phyloP scores from a whole-genome alignment of 2,888 invertebrate species.

The Orchesella flavescens region DNA sequence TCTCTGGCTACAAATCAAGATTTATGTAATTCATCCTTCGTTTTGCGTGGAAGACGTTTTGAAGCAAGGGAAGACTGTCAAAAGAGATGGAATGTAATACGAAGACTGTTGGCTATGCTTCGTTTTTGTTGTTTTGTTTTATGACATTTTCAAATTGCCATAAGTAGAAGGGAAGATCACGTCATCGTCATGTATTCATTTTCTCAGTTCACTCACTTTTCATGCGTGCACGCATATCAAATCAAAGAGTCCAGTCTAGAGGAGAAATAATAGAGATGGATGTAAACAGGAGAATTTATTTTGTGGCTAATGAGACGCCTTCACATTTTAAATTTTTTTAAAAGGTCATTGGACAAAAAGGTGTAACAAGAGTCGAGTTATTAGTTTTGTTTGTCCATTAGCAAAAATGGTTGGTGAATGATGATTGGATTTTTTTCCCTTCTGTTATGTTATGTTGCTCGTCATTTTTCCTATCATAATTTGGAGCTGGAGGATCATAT shows the following conservation, averaged over 20 bases:
- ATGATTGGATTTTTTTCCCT: slow-evolving; percentile 41
- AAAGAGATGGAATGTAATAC: too few species aligned
- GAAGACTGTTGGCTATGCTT: background rate
- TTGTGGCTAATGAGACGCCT: slow-evolving; percentile 43
- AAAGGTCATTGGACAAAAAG: slow-evolving; percentile 50
- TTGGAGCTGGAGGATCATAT: too few species aligned
- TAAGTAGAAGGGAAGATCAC: slow-evolving; percentile 17
- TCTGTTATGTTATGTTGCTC: background rate
- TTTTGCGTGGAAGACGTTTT: slow-evolving; percentile 1
- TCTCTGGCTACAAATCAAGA: slow-evolving; percentile 26
- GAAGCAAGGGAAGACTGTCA: background rate
- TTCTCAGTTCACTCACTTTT: background rate
- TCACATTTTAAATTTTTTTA: slow-evolving; percentile 45
- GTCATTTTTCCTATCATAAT: background rate
- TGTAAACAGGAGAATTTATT: background rate
- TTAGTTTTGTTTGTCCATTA: slow-evolving; percentile 38
- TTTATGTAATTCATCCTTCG: slow-evolving; percentile 1
- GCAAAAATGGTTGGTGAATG: slow-evolving; percentile 29
- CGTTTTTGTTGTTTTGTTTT: slow-evolving; percentile 3
- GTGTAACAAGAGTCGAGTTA: slow-evolving; percentile 43
- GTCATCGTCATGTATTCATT: background rate
- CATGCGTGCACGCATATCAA: background rate
- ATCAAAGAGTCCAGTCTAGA: background rate
- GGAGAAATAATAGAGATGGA: background rate
- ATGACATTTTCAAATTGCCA: slow-evolving; percentile 31